phyloP scores from a whole-genome alignment of 2,888 invertebrate genomes.

The Eucera pruinosa region DNA sequence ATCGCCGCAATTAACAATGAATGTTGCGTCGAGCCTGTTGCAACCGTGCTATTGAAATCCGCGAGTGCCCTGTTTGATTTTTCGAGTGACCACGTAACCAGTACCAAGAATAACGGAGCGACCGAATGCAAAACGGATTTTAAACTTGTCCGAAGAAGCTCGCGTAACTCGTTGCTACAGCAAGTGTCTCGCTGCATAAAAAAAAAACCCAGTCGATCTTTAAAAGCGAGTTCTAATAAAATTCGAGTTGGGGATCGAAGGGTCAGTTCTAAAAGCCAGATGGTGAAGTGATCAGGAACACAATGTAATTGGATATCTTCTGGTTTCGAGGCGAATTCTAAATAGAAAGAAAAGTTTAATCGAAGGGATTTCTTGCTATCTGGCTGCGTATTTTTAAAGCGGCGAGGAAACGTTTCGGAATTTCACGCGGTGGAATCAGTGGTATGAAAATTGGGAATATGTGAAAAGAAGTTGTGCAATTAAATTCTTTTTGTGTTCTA shows the following conservation, averaged over 20 bases:
- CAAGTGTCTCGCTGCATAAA: neutral
- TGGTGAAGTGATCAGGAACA: neutral
- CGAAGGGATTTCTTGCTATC: neutral
- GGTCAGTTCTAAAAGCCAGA: neutral
- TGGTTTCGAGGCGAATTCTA: neutral
- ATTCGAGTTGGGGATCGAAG: constrained; percentile 1
- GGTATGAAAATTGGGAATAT: neutral
- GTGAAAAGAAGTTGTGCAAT: neutral
- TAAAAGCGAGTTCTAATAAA: neutral
- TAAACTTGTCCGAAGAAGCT: constrained; percentile 4
- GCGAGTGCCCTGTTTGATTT: constrained; percentile 35
- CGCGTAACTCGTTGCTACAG: neutral
- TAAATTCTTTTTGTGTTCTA: constrained; percentile 17
- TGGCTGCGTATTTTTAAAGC: no score
- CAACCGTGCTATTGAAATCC: constrained; percentile 26
- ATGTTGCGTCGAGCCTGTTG: neutral
- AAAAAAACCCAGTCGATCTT: constrained; percentile 8
- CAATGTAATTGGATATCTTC: neutral
- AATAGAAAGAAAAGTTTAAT: neutral
- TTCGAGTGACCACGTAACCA: constrained; percentile 37
- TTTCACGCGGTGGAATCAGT: neutral
- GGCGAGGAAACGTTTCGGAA: no score
- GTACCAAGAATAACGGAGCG: constrained; percentile 45
- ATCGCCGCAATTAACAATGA: constrained; percentile 5
- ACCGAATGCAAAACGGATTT: constrained; percentile 19